A percentile compares a stretch with the other conserved stretches of the same genome.
phyloP scores from a whole-genome alignment of 2,113 vertebrate species.

The Nyctereutes procyonoides region DNA sequence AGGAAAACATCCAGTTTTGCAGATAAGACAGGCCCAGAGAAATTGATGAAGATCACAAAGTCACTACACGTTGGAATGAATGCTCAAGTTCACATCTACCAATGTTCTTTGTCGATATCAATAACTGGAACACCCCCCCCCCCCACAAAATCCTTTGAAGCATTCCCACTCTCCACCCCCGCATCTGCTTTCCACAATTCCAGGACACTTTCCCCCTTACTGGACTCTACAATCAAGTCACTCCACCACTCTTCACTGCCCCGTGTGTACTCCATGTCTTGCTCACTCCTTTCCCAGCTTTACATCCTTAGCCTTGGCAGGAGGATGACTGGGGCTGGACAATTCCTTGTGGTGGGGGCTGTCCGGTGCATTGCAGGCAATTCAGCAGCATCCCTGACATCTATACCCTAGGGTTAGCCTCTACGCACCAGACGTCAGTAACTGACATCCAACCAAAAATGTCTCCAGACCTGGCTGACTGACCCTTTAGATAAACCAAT shows the following conservation, averaged over 20 bases:
- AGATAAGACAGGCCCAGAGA: not conserved
- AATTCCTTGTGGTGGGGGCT: not conserved
- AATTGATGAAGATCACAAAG: not conserved
- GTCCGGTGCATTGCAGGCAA: not conserved
- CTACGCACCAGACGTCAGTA: not conserved
- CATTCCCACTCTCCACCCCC: not conserved
- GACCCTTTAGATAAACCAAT: slow-evolving; percentile 41
- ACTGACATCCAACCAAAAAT: not conserved
- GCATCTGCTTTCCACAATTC: not conserved
- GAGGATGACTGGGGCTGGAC: not conserved
- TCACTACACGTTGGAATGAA: not conserved
- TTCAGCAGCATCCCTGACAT: not conserved
- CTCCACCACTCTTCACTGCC: not conserved
- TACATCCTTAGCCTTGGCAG: not conserved
- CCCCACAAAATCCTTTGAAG: not conserved
- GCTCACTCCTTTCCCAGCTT: not conserved
- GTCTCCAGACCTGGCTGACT: not conserved
- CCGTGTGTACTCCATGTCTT: not conserved
- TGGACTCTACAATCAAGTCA: not conserved
- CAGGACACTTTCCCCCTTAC: not conserved
- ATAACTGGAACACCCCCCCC: not conserved
- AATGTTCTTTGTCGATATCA: not conserved
- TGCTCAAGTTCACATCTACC: not conserved
- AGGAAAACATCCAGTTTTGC: not conserved
- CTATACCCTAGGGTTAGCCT: not conserved